Base-by-base conservation (phyloP, 2,888 invertebrate species). In the Slavum lentiscoides region DNA sequence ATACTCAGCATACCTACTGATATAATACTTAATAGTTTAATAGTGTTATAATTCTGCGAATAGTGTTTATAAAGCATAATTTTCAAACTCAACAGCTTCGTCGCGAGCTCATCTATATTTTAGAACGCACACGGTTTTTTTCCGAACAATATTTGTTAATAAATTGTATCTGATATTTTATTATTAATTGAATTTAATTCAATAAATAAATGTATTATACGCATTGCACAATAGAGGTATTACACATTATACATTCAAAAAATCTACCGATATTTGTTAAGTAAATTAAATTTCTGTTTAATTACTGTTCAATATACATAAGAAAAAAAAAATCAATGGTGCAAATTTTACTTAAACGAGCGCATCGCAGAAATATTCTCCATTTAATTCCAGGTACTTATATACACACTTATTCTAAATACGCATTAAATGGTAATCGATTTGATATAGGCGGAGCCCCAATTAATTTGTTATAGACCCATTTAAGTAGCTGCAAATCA, bases 401-500 rank as follows among this genome's bases (percentile, higher is more conserved):
- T 30, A 30, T 1, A 53, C 59, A 67, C 74, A 61, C 37, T 74
- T 17, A 69, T 55, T 30, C 19, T 21, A 62, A 53, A 61, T 70
- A 53, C 77, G 69, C 37, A 49, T 53, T 61, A 37, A 53, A 62
- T 37, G 49, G 64, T 43, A 80, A 66, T 80, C 80, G 64, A 15
- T 80, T 72, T 55, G 39, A 64, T 37, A 67, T 80, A 58, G 80
- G 80, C 58, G 43, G 61, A 37, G 64, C 70, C 64, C 80, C 39
- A 80, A 80, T 72, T 72, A 80, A 80, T 72, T 66, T 72, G 80
- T 80, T 66, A 30, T 30, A 72, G 53, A 72, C 23, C 80, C 64
- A 43, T 80, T 72, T 58, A 58, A 80, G 72, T 72, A 72, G 80
- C 70, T 80, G 39, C 72, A 66, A 80, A 80, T 80, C 80, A 80